Base-by-base conservation (phyloP, 2,888 invertebrate genomes). In the Mythimna vitellina region DNA sequence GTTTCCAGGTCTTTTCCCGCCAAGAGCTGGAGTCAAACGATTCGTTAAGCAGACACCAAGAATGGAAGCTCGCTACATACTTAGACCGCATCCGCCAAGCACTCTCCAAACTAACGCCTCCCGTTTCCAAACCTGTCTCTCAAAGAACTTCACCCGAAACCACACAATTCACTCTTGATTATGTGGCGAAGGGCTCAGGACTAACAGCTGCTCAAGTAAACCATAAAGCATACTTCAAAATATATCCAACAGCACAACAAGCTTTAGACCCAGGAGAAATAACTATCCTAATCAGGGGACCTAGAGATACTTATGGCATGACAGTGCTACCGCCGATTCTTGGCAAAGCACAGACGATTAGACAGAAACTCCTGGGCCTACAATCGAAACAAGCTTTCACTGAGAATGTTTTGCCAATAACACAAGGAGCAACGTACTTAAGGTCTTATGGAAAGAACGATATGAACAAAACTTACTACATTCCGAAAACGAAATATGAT, bases 121-220 rank as follows among this genome's bases (percentile, higher is more conserved):
- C 96, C 10, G 93, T 95, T 12, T 93, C 92, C 49, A 94, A 92
- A 76, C 92, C 93, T 53, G 85, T 89, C 29, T 92, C 92, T 20
- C 94, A 93, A 82, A 90, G 92, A 86, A 92, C 92, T 14, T 92
- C 94, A 4, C 91, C 94, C 51, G 95, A 95, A 87, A 89, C 90
- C 20, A 86, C 91, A 70, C 94, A 95, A 75, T 93, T 93, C 76
- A 96, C 96, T 12, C 91, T 96, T 5, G 96, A 96, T 83, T 97
- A 97, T 85, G 93, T 97, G 4, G 97, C 97, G 0, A 94, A 96
- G 89, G 97, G 97, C 14, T 97, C 97, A 89, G 97, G 97, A 1
- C 89, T 97, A 29, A 92, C 96, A 51, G 96, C 96, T 51, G 97
- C 97, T 38, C 97, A 97, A 89, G 93, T 96, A 64, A 93, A 96